Evolutionary conservation across 2,888 invertebrate genomes (phyloP), one percentile per base, ranked within the genome.

Genomic region (Lasioglossum morio): DNA sequence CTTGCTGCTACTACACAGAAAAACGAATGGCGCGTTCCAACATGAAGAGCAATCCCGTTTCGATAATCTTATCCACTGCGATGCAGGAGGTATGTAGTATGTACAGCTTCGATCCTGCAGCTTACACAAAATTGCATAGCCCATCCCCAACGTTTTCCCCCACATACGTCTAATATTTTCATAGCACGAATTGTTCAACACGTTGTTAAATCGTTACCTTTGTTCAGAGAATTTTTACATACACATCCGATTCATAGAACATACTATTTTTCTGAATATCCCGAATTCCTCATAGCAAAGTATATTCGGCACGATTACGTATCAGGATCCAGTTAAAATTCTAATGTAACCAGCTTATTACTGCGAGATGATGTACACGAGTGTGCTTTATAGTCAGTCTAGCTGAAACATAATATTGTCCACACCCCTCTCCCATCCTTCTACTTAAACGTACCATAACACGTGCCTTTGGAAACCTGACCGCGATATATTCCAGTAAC

Each of bases 391-490:
- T 23, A 72, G 79, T 66, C 70, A 72, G n/a, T 77, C 60, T 79
- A 72, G 81, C 87, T 87, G 87, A 79, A 87, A 87, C 81, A 87
- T 79, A 87, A 57, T 75, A 57, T 76, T 81, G 43, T 77, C 70
- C 81, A 34, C 46, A 34, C 46, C 73, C 79, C 74, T 83, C 23
- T 23, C 40, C 77, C n/a, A 23, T 57, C 63, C 57, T 69, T 76
- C 48, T 79, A 69, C 40, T 57, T 60, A 76, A 78, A 79, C 75
- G 7, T 83, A 83, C 79, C 76, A 46, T n/a, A 57, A 57, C 57
- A 34, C 63, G 57, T 63, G 60, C 76, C 74, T 78, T 60, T 14
- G 63, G 37, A 77, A 77, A 40, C 43, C 60, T 30, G 57, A 81
- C 72, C 14, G 37, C 40, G 43, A 72, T 48, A 40, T n/a, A 16